These are phyloP conservation scores for Pristis pectinata DNA, from an alignment of 2,797 vertebrate genomes.

Conservation along the genomic window DNA sequence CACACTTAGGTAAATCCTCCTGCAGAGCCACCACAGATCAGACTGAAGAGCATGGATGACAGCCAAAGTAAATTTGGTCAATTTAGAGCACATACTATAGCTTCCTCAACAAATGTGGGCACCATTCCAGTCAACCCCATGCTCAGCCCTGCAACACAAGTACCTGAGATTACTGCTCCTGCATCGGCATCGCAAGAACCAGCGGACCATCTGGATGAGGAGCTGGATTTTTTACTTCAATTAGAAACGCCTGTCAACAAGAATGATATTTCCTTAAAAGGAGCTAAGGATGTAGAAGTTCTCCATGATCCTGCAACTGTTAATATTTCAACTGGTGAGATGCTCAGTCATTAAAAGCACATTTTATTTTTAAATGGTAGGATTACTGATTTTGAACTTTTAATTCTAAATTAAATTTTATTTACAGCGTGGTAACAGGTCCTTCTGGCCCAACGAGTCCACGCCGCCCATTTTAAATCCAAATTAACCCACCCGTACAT, in stretches of 20 bases:
- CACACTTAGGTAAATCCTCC: constrained; percentile 63
- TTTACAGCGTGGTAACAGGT: too few species aligned
- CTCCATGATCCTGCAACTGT: not conserved
- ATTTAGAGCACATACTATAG: constrained; percentile 48
- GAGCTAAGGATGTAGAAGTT: not conserved
- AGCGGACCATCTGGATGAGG: constrained; percentile 65
- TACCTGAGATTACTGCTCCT: not conserved
- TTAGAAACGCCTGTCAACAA: constrained; percentile 59
- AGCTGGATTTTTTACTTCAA: constrained; percentile 75
- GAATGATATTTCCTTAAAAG: constrained; percentile 24
- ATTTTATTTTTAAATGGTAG: not conserved
- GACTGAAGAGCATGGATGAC: constrained; percentile 53
- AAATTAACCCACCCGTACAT: too few species aligned
- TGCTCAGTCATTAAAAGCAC: not conserved
- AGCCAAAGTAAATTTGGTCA: constrained; percentile 43
- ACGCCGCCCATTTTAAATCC: too few species aligned
- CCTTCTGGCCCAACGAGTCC: too few species aligned
- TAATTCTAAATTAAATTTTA: too few species aligned
- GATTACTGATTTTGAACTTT: not conserved
- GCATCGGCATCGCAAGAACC: constrained; percentile 33
- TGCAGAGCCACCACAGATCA: constrained; percentile 65
- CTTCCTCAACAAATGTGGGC: not conserved
- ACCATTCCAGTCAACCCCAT: not conserved
- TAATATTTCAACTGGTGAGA: constrained; percentile 1
- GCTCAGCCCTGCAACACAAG: not conserved